phyloP scores from a whole-genome alignment of 1,140 invertebrate genomes.

The Popillia japonica region DNA sequence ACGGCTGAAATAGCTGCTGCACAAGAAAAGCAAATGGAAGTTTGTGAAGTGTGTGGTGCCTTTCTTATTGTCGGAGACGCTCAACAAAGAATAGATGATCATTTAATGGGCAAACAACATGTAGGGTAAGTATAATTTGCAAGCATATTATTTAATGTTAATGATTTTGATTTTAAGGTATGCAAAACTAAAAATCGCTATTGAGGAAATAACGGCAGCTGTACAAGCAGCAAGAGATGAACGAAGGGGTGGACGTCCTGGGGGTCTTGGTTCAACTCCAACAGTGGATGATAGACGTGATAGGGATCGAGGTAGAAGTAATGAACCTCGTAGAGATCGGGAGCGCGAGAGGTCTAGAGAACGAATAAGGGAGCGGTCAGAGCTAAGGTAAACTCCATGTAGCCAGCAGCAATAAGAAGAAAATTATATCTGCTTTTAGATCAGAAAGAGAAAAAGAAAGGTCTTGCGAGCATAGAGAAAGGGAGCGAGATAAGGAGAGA shows the following conservation, averaged over 20 bases:
- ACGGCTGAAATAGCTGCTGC: conserved; percentile 82
- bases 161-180: conserved; percentile 60
- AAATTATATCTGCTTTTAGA: conserved; percentile 22
- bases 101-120: conserved; percentile 97
- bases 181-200: conserved; percentile 70
- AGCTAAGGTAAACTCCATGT: conserved; percentile 40
- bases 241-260: conserved; percentile 43
- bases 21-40: conserved; percentile 98
- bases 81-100: conserved; percentile 96
- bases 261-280: conserved; percentile 46
- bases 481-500: conserved; percentile 61
- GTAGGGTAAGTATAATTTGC: conserved; percentile 75
- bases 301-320: conserved; percentile 37
- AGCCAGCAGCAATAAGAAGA: not conserved
- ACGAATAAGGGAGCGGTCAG: conserved; percentile 41
- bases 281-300: conserved; percentile 41
- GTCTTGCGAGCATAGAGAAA: conserved; percentile 16
- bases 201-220: conserved; percentile 66
- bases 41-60: conserved; percentile 97
- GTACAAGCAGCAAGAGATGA: conserved; percentile 54
- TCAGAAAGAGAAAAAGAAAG: conserved; percentile 13
- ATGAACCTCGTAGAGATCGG: conserved; percentile 23
- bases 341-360: conserved; percentile 23
- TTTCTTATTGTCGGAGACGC: conserved; percentile 99
- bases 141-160: conserved; percentile 35